Base-by-base conservation (phyloP, 2,113 vertebrate species). In the Clarias macrocephalus region DNA sequence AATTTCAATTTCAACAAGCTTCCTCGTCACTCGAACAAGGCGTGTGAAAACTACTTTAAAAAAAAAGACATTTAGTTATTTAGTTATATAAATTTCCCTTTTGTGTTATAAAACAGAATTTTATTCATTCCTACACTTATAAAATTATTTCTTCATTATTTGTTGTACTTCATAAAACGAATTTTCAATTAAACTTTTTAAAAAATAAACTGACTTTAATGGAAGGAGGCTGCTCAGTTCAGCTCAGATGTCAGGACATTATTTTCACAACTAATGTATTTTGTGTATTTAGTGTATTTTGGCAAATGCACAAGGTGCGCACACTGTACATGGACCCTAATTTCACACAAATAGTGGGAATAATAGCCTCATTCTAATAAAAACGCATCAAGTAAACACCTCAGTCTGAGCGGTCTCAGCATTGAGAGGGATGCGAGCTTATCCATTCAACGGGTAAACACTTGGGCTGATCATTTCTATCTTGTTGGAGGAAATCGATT, bases 1-100 rank as follows among this genome's bases (percentile, higher is more conserved):
- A 79, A 70, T 88, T 87, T 90, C 76, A 79, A 70, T 88, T 87
- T 90, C 54, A 86, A 75, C 0, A n/a, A 28, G 63, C 66, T 65
- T 57, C 28, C 42, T 66, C 42, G 28, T 84, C 56, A 87, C 13
- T 82, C n/a, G 62, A 70, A 86, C 2, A 37, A 37, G 33, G 33
- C 33, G 33, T 3, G 33, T 37, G 33, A 37, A 63, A 63, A 56
- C 85, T 76, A 54, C 79, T 54, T 84, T 28, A 8, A 13, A 57
- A 62, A n/a, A 59, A 76, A 82, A 82, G 75, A 18, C 16, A 48
- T 48, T 48, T 33, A 13, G 57, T 89, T 52, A 33, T 86, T 75
- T 76, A 86, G 83, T 33, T 33, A 33, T 33, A 33, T 79, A 88
- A 88, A 63, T 10, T 63, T 0, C 6, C 86, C 10, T 80, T 60